Percentiles rank a stretch among this genome's conserved stretches.
Conservation (phyloP, 2,797 vertebrate genomes). For the Naso thynnoides region DNA sequence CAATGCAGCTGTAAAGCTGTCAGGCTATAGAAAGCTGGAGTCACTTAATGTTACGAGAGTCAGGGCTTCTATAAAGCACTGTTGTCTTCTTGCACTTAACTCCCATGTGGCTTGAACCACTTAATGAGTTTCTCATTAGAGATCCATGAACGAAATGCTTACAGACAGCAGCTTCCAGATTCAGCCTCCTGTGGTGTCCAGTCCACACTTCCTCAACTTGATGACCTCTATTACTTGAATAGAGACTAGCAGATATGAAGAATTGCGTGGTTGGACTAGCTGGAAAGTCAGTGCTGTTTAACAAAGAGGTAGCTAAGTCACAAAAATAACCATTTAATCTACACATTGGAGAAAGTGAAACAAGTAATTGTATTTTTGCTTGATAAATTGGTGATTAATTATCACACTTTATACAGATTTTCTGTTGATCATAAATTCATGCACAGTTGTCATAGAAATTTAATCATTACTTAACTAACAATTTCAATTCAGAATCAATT, state of each 20-base stretch:
- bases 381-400: too few relatives aligned
- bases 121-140: conserved; percentile 66
- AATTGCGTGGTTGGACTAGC: not conserved
- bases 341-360: too few relatives aligned
- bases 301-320: not conserved
- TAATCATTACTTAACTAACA: too few relatives aligned
- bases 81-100: conserved; percentile 56
- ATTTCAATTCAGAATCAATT: too few relatives aligned
- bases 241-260: not conserved
- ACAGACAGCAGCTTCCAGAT: conserved; percentile 29
- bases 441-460: too few relatives aligned
- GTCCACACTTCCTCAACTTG: not conserved
- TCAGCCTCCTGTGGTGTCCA: conserved; percentile 9
- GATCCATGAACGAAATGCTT: conserved; percentile 44
- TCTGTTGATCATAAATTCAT: too few relatives aligned
- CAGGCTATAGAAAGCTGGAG: conserved; percentile 67
- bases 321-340: not conserved
- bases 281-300: not conserved
- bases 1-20: conserved; percentile 73
- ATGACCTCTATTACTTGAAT: conserved; percentile 16
- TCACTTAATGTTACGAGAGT: conserved; percentile 69
- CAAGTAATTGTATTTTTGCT: too few relatives aligned
- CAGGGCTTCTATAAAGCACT: conserved; percentile 50
- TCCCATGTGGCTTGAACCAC: conserved; percentile 56
- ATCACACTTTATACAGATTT: too few relatives aligned